Conservation (phyloP, 2,113 vertebrate species). For the Hirundichthys speculiger region DNA sequence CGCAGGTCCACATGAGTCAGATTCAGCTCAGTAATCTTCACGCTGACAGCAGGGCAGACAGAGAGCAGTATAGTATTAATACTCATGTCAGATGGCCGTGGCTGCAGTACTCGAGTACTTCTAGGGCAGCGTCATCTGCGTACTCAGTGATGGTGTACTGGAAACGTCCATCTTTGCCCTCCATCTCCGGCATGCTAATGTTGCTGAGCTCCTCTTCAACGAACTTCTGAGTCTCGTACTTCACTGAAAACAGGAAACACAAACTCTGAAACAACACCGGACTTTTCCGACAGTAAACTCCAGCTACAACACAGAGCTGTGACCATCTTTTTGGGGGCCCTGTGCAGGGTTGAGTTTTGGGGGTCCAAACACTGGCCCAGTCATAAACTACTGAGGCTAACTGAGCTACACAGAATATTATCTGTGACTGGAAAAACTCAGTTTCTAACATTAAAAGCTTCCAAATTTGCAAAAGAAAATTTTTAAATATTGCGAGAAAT, state of each 20-base stretch:
- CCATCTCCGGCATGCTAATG: slow-evolving; percentile 89
- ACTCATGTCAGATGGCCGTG: neutral
- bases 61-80: neutral
- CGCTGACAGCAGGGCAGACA: slow-evolving; percentile 56
- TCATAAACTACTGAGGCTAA: too few relatives aligned
- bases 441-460: too few relatives aligned
- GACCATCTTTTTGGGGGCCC: neutral
- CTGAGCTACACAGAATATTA: too few relatives aligned
- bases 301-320: neutral
- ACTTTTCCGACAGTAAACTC: too few relatives aligned
- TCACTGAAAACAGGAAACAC: slow-evolving; percentile 81
- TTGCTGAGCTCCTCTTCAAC: slow-evolving; percentile 93
- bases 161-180: slow-evolving; percentile 86
- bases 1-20: slow-evolving; percentile 79
- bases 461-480: too few relatives aligned
- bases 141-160: slow-evolving; percentile 93
- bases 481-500: neutral
- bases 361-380: too few relatives aligned
- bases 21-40: slow-evolving; percentile 79
- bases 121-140: neutral
- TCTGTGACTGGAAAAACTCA: too few relatives aligned
- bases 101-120: neutral
- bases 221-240: slow-evolving; percentile 89
- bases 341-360: too few relatives aligned
- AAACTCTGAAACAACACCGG: neutral